These are phyloP conservation scores for Dastarcus helophoroides DNA, from an alignment of 2,888 invertebrate species.

Conservation along the genomic window DNA sequence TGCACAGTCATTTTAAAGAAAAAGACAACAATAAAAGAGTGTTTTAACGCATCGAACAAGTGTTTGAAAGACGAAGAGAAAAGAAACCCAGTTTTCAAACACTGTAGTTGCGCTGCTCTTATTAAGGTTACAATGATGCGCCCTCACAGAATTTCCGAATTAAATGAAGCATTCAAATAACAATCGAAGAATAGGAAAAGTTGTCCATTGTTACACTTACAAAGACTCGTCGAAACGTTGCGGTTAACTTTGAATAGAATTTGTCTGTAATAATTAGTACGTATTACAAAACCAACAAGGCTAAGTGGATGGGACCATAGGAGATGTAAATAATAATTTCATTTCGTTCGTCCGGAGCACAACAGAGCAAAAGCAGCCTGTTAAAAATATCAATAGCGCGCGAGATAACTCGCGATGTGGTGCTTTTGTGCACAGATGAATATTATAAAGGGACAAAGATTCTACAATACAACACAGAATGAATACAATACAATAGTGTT, in stretches of 20 bases:
- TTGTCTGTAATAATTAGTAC: not conserved
- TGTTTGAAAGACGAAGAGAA: too few species aligned
- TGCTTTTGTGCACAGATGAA: slow-evolving; percentile 37
- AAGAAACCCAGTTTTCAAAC: too few species aligned
- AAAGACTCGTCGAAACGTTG: slow-evolving; percentile 1
- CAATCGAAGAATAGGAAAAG: slow-evolving; percentile 1
- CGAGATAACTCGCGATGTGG: slow-evolving; percentile 35
- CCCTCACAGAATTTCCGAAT: too few species aligned
- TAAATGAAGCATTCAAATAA: not conserved
- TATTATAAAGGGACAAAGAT: slow-evolving; percentile 40
- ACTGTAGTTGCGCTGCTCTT: too few species aligned
- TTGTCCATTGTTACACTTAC: not conserved
- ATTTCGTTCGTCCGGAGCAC: slow-evolving; percentile 17
- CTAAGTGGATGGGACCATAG: not conserved
- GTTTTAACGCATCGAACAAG: too few species aligned
- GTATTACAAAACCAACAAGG: slow-evolving; percentile 1
- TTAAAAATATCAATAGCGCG: slow-evolving; percentile 36
- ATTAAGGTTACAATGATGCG: too few species aligned
- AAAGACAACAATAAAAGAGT: too few species aligned
- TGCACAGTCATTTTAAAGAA: too few species aligned
- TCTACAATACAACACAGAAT: slow-evolving; percentile 36
- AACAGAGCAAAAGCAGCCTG: slow-evolving; percentile 15
- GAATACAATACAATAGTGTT: slow-evolving; percentile 38
- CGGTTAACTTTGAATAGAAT: not conserved
- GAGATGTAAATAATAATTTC: slow-evolving; percentile 15